phyloP scores from a whole-genome alignment of 2,113 vertebrate species.

The Carassius gibelio region DNA sequence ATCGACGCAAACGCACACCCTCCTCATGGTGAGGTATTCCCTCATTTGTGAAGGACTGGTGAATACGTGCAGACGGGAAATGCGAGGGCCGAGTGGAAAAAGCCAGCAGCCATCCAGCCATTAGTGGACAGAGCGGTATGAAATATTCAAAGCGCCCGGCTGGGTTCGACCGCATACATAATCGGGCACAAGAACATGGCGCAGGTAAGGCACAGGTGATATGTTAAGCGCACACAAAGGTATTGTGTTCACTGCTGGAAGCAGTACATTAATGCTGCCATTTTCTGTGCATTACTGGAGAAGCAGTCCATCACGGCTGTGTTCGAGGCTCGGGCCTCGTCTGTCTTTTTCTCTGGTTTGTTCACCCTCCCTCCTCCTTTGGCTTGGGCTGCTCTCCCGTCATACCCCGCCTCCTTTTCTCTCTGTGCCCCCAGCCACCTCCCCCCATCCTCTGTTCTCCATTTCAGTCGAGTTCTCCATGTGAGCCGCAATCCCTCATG shows the following conservation, averaged over 20 bases:
- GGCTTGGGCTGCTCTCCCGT: constrained; percentile 56
- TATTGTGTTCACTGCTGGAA: constrained; percentile 49
- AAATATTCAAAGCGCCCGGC: constrained; percentile 79
- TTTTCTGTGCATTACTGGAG: constrained; percentile 72
- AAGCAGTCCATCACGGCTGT: constrained; percentile 79
- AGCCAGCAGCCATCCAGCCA: too few relatives aligned
- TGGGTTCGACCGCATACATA: constrained; percentile 78
- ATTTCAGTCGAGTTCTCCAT: constrained; percentile 83
- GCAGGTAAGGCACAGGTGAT: constrained; percentile 70
- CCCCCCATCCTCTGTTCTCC: constrained; percentile 74
- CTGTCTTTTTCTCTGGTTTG: constrained; percentile 59
- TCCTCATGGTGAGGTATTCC: constrained; percentile 30
- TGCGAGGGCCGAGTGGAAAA: neutral
- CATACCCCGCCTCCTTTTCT: constrained; percentile 64
- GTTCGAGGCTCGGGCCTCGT: constrained; percentile 72
- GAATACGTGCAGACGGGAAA: too few relatives aligned
- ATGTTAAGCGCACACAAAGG: constrained; percentile 68
- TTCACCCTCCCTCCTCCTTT: neutral
- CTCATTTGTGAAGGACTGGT: constrained; percentile 10
- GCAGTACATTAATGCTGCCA: constrained; percentile 76
- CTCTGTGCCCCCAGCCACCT: constrained; percentile 51
- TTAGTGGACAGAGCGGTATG: constrained; percentile 65
- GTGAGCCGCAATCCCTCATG: constrained; percentile 84
- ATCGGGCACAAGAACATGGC: constrained; percentile 59
- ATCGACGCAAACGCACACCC: constrained; percentile 1